phyloP scores from a whole-genome alignment of 2,888 invertebrate species.

The Sabatieria punctata region DNA sequence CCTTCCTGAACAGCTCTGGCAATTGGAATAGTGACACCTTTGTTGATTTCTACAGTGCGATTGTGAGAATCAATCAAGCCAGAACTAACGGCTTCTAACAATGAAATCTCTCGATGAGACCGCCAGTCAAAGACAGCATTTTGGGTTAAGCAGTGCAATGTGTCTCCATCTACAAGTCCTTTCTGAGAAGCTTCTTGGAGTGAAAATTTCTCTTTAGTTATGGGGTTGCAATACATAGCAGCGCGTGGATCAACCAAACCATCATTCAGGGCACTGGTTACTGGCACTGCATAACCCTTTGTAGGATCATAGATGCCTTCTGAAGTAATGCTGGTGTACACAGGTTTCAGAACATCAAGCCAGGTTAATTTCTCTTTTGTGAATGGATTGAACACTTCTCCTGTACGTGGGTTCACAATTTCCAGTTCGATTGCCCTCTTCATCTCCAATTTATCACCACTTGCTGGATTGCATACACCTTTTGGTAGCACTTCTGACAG shows the following conservation, averaged over 20 bases:
- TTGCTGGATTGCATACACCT: constrained; percentile 28
- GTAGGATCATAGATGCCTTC: constrained; percentile 30
- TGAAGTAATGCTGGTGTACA: constrained; percentile 26
- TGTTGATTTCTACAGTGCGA: constrained; percentile 23
- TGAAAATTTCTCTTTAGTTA: constrained; percentile 40
- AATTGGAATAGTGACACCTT: constrained; percentile 23
- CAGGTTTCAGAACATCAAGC: constrained; percentile 27
- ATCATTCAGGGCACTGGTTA: constrained; percentile 52
- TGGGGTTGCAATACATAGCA: constrained; percentile 49
- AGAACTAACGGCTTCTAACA: constrained; percentile 32
- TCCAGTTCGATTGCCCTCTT: constrained; percentile 51
- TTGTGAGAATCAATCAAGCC: constrained; percentile 32
- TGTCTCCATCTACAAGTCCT: constrained; percentile 29
- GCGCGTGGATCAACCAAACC: constrained; percentile 52
- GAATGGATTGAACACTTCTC: constrained; percentile 58
- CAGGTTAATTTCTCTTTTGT: constrained; percentile 43
- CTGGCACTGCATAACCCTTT: constrained; percentile 28
- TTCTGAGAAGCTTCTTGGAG: constrained; percentile 28
- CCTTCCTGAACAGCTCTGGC: constrained; percentile 27
- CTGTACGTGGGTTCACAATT: constrained; percentile 66
- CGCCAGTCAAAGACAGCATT: constrained; percentile 27
- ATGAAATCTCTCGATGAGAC: constrained; percentile 23
- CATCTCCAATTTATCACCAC: constrained; percentile 24
- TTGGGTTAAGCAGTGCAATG: constrained; percentile 22
- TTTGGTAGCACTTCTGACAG: constrained; percentile 27